phyloP scores from a whole-genome alignment of 2,888 invertebrate genomes.

The Rhagophthalmus giganteus region DNA sequence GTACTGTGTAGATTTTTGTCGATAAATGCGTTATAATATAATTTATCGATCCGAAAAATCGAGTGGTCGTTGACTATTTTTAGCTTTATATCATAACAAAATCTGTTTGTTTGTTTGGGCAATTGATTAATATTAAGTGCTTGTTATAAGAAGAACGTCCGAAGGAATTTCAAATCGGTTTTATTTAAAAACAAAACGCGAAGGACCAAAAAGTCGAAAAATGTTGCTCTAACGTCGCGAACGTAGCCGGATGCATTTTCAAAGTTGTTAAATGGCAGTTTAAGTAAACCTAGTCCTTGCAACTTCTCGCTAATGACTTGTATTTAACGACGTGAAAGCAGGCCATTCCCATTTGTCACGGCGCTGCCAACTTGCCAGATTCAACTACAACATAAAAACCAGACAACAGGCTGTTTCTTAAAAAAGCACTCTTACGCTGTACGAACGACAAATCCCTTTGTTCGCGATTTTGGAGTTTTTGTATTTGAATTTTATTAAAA shows the following conservation, averaged over 20 bases:
- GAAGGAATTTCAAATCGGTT: no score
- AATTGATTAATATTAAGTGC: no score
- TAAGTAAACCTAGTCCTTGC: constrained; percentile 11
- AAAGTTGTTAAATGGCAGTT: constrained; percentile 11
- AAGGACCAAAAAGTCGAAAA: not conserved
- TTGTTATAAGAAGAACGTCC: no score
- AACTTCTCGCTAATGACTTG: constrained; percentile 19
- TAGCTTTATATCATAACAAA: no score
- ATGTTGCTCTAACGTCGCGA: not conserved
- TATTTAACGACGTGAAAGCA: constrained; percentile 23
- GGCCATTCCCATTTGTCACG: constrained; percentile 23
- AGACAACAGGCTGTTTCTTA: constrained; percentile 9
- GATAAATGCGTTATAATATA: no score
- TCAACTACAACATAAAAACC: constrained; percentile 21
- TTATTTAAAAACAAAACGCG: no score
- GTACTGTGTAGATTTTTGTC: no score
- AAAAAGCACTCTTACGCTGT: not conserved
- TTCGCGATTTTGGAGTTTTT: no score
- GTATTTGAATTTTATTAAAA: not conserved
- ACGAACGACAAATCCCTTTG: not conserved
- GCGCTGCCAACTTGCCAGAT: constrained; percentile 17
- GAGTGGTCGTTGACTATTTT: no score
- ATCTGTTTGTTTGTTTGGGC: no score
- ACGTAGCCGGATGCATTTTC: constrained; percentile 2
- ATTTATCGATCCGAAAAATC: no score